Evolutionary conservation across 2,888 invertebrate species (phyloP), one percentile per base, ranked within the genome.

Genomic region (Cryptops parisi): DNA sequence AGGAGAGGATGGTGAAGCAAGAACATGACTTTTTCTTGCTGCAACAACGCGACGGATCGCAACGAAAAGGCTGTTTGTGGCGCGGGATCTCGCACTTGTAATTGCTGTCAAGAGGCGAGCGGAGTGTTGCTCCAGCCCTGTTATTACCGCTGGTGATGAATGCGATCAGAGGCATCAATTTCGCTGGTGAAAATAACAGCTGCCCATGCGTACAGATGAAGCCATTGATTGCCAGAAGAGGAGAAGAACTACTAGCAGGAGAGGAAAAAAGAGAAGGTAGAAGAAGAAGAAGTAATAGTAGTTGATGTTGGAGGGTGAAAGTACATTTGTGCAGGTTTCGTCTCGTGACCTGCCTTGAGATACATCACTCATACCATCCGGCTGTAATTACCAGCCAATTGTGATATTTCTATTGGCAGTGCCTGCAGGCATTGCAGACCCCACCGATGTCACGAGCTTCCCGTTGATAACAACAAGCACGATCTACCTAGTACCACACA

Each of bases 151-250:
- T 26, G 17, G 43, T 51, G 51, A 51, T 51, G 51, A 51, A 51
- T 51, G 51, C 51, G 51, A 51, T 51, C 43, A 26, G 43, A 43
- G 51, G 51, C 51, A 25, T 51, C 51, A 51, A 51, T 51, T 51
- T 51, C 38, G 26, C 44, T 27, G 39, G 49, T 44, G 40, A 49
- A 44, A 51, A 51, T 51, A 51, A 51, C 51, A 51, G 51, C 51
- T 51, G 51, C 43, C 26, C 40, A 9, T 27, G 33, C 22, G 22
- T 19, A 17, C 43, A 33, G 51, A 51, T 51, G 27, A 51, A 51
- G 51, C 51, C 51, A 51, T 51, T 51, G 6, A 9, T 6, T 5
- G 17, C 6, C 15, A 12, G 17, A 41, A 6, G 17, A 19, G 17
- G 21, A 17, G 17, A 21, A 19, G 17, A 6, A 12, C 5, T 12